These are phyloP conservation scores for Fragum whitleyi DNA, from an alignment of 2,888 invertebrate species.

Conservation along the genomic window DNA sequence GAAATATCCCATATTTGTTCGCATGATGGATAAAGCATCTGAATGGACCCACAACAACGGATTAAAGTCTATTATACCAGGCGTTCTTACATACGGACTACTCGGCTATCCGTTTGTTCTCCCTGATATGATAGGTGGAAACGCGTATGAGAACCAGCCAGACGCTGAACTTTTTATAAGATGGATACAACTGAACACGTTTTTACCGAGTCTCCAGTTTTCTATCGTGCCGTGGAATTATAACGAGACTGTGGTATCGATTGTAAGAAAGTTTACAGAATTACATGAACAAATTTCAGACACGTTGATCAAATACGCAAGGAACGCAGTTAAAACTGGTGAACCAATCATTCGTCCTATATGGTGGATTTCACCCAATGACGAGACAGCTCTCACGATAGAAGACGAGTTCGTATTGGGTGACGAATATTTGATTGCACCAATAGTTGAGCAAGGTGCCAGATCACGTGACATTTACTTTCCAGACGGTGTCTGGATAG, in stretches of 20 bases:
- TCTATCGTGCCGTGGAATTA: conserved; percentile 87
- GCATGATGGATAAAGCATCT: conserved; percentile 93
- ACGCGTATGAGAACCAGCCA: conserved; percentile 77
- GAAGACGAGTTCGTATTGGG: conserved; percentile 88
- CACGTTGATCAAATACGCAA: conserved; percentile 72
- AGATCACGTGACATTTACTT: conserved; percentile 79
- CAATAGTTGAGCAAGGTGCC: conserved; percentile 80
- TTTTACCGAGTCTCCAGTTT: conserved; percentile 96
- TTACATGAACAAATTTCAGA: conserved; percentile 74
- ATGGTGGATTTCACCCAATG: conserved; percentile 94
- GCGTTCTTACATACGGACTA: conserved; percentile 87
- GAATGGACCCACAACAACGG: conserved; percentile 93
- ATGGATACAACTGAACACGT: conserved; percentile 95
- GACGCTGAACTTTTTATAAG: conserved; percentile 88
- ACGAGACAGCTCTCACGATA: conserved; percentile 91
- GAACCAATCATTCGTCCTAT: conserved; percentile 96
- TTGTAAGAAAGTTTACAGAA: conserved; percentile 70
- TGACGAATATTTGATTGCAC: conserved; percentile 82
- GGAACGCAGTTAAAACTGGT: conserved; percentile 73
- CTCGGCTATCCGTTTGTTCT: conserved; percentile 93
- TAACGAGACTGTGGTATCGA: conserved; percentile 68
- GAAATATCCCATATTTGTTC: conserved; percentile 91
- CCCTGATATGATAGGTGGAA: conserved; percentile 91
- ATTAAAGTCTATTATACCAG: conserved; percentile 92
- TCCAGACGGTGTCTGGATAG: conserved; percentile 73